Base-by-base conservation (phyloP, 2,888 invertebrate genomes). In the Acleris cristana region DNA sequence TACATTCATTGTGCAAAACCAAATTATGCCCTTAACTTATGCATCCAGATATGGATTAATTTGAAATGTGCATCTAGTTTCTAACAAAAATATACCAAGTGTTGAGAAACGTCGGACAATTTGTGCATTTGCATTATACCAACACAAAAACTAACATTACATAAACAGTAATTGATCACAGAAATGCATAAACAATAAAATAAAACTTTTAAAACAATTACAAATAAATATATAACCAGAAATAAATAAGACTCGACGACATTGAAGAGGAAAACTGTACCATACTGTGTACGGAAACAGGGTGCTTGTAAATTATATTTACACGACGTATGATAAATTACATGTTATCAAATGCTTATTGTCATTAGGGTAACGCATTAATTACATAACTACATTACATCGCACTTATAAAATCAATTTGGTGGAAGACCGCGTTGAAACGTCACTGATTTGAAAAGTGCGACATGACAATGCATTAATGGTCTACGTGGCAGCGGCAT, bases 141-240 rank as follows among this genome's bases (percentile, higher is more conserved):
- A 73, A 77, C 77, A 79, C 78, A 77, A 80, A 79, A 79, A 83
- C 79, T 80, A 34, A 67, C 57, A 56, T 10, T 60, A 67, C 52
- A 68, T 57, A 83, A 84, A 81, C 78, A 82, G 85, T 84, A 83
- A 84, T 77, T 75, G 83, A 92, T 92, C 90, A 92, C 91, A 91
- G 91, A 90, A 90, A 90, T 89, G 89, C 89, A 84, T 85, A 84
- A 85, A 87, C 83, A 79, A 79, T 79, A 83, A 74, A 80, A 84
- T 84, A 87, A 84, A 85, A 79, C 79, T 85, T 81, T 40, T 83
- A 82, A 81, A 79, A 74, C 56, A 73, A 76, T 76, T 67, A 78
- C 81, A 80, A 78, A 77, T 77, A 81, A 48, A 48, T 16, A 48
- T 48, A 71, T 73, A 77, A 80, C 74, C 75, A 78, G 79, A 80